A percentile compares a stretch with the other conserved stretches of the same genome.
phyloP scores from a whole-genome alignment of 2,888 invertebrate genomes.

The Caenorhabditis wallacei region DNA sequence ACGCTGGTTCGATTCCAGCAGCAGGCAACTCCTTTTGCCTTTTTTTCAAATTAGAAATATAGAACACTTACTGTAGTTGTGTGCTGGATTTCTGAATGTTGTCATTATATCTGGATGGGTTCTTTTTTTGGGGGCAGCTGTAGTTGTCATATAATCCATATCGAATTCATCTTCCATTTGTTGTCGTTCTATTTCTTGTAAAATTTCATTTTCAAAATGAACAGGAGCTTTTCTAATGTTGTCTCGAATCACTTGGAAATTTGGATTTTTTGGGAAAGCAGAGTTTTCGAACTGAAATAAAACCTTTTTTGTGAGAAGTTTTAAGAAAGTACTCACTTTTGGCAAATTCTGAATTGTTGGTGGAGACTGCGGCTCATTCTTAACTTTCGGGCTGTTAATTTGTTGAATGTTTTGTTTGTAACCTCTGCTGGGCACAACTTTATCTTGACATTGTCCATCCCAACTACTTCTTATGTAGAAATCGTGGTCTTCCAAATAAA shows the following conservation, averaged over 20 bases:
- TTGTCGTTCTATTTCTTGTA: conserved; percentile 53
- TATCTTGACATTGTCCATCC: conserved; percentile 68
- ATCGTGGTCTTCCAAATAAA: conserved; percentile 69
- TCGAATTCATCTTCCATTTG: conserved; percentile 51
- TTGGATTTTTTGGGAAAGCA: conserved; percentile 41
- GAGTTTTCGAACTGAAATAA: conserved; percentile 50
- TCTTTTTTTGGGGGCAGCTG: conserved; percentile 30
- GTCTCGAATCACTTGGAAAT: conserved; percentile 20
- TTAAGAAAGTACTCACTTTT: conserved; percentile 25
- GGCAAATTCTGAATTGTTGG: conserved; percentile 38
- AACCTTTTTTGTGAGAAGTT: neutral
- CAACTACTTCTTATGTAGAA: conserved; percentile 69
- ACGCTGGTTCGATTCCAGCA: conserved; percentile 58
- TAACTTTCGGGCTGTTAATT: neutral
- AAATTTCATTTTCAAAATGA: conserved; percentile 46
- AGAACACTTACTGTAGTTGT: conserved; percentile 60
- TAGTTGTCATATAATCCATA: conserved; percentile 49
- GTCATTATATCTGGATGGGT: conserved; percentile 46
- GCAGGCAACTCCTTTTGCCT: conserved; percentile 42
- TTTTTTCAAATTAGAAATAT: neutral
- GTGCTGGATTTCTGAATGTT: conserved; percentile 57
- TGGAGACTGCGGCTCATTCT: neutral
- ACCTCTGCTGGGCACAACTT: conserved; percentile 55
- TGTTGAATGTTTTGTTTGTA: conserved; percentile 60
- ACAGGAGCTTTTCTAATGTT: conserved; percentile 55